phyloP scores from a whole-genome alignment of 1,140 invertebrate species.

The Cylas formicarius region DNA sequence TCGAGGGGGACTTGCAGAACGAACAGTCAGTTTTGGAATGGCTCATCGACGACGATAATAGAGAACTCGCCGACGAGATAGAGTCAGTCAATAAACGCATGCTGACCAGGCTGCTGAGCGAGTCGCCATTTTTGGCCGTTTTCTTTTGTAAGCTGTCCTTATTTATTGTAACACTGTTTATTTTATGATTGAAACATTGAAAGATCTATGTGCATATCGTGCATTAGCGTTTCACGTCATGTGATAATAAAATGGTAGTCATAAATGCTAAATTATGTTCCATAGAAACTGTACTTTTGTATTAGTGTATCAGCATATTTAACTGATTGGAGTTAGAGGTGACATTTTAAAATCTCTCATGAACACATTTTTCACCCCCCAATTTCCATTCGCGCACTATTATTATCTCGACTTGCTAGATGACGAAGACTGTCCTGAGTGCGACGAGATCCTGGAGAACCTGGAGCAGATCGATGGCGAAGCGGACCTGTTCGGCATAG shows the following conservation, averaged over 20 bases:
- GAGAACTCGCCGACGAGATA: constrained; percentile 89
- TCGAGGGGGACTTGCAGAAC: constrained; percentile 87
- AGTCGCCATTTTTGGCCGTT: constrained; percentile 83
- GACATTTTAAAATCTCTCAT: too few relatives aligned
- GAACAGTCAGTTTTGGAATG: constrained; percentile 87
- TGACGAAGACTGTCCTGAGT: constrained; percentile 86
- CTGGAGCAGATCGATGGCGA: constrained; percentile 91
- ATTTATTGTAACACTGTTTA: too few relatives aligned
- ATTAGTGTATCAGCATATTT: too few relatives aligned
- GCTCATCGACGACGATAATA: constrained; percentile 89
- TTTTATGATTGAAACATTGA: too few relatives aligned
- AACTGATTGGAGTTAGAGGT: too few relatives aligned
- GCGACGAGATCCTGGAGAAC: constrained; percentile 78
- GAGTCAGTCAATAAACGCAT: constrained; percentile 87
- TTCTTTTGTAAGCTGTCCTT: constrained; percentile 75
- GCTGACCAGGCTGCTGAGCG: constrained; percentile 78
- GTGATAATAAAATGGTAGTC: too few relatives aligned
- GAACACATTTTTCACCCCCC: background rate
- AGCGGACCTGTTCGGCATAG: constrained; percentile 86
- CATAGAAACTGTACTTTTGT: too few relatives aligned
- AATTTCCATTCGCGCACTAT: background rate
- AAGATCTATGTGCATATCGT: too few relatives aligned
- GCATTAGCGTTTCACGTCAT: too few relatives aligned
- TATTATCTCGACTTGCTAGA: constrained; percentile 47
- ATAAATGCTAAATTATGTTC: too few relatives aligned